Conservation (phyloP, 2,113 vertebrate genomes). For the Corythaeola cristata region DNA sequence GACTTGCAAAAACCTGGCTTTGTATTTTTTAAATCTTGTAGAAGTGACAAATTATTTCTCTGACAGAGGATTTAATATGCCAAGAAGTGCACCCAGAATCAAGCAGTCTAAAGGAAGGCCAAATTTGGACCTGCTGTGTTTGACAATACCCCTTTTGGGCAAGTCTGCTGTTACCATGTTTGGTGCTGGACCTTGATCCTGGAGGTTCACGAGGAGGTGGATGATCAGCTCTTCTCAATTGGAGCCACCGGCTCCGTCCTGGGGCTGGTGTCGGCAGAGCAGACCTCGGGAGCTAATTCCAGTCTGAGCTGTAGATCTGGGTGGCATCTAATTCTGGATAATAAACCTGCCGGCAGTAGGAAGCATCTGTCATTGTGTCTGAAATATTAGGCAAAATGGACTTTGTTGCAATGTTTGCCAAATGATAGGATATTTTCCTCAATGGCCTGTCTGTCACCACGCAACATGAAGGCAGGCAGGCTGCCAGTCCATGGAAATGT, state of each 20-base stretch:
- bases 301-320: not conserved
- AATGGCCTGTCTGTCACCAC: not conserved
- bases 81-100: not conserved
- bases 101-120: not conserved
- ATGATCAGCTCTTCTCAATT: not conserved
- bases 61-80: not conserved
- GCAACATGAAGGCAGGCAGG: not conserved
- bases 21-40: not conserved
- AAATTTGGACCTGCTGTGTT: not conserved
- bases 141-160: not conserved
- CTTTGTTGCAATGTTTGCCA: constrained; percentile 1
- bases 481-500: not conserved
- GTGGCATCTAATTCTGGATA: constrained; percentile 8
- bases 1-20: not conserved
- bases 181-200: not conserved
- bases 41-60: not conserved
- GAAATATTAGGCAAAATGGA: constrained; percentile 9
- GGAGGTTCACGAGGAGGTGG: not conserved
- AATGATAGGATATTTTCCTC: constrained; percentile 14
- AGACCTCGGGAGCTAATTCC: not conserved
- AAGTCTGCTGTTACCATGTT: not conserved
- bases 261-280: not conserved
- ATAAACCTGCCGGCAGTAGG: not conserved
- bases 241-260: not conserved
- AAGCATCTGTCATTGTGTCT: constrained; percentile 3